Evolutionary conservation across 2,113 vertebrate species (phyloP), one percentile per base, ranked within the genome.

Genomic region (Nycticebus coucang): DNA sequence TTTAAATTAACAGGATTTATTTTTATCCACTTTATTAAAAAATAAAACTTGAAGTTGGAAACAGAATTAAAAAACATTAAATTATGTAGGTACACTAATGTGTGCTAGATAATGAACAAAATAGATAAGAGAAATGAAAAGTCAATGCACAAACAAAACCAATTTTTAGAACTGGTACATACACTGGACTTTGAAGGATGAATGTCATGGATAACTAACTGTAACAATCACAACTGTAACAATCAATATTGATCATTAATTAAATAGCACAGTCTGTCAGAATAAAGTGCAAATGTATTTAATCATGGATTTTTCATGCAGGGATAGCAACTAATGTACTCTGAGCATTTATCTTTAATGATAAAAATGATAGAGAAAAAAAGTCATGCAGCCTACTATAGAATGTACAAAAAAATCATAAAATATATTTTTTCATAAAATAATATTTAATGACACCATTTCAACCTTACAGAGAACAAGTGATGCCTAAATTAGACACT

Each of bases 401-500:
- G 12, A 57, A 18, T 57, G 11, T n/a, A 74, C 9, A 74, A 41
- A 92, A 96, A 89, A 15, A 94, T 93, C 83, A 93, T 77, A 91
- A 96, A 89, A 91, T 85, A 45, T 77, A 84, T 66, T 95, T 92
- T 41, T 41, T 93, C 83, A 93, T 77, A 91, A 96, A 89, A 91
- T 85, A 94, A 45, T 77, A 84, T 66, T 95, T 92, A 12, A 26
- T 68, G 74, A 91, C 5, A 93, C 93, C 88, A 71, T 83, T 94
- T 93, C 45, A 95, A n/a, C 4, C 37, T 95, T 75, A 21, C 41
- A 55, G n/a, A 80, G 74, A 90, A 86, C 10, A 95, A 75, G 8
- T 75, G 33, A 72, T 45, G 86, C 13, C 57, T 83, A 87, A 93
- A 50, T 71, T 89, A 80, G 83, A 89, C 15, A 83, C 92, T 17